A percentile compares a stretch with the other conserved stretches of the same genome.
Evolutionary conservation across 2,888 invertebrate species (phyloP).

Genomic region (Drosophila incognita): DNA sequence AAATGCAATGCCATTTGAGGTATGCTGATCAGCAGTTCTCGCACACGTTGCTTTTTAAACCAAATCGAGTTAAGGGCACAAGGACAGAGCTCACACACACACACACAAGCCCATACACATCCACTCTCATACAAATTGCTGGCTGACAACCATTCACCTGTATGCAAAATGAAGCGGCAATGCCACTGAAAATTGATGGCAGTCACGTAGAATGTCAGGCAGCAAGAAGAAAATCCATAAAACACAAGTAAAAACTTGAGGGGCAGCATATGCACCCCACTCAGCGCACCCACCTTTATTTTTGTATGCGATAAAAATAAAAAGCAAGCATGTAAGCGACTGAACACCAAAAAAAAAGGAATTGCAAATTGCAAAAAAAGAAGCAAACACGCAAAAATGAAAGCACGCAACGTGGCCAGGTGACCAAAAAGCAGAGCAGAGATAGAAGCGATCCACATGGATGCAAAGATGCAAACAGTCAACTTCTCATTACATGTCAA

Average conservation of each 20-base stretch:
- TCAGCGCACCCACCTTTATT: background rate
- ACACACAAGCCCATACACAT: conserved; percentile 1
- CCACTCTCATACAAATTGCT: background rate
- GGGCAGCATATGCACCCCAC: conserved; percentile 43
- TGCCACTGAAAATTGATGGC: conserved; percentile 80
- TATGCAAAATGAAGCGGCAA: conserved; percentile 81
- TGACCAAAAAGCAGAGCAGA: conserved; percentile 24
- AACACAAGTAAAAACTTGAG: conserved; percentile 58
- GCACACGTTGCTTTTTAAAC: conserved; percentile 70
- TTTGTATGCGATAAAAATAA: conserved; percentile 66
- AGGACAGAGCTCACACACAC: conserved; percentile 50
- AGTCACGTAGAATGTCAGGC: conserved; percentile 75
- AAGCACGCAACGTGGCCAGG: conserved; percentile 36
- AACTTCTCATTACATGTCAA: conserved; percentile 67
- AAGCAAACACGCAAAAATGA: conserved; percentile 36
- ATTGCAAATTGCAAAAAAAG: conserved; percentile 9
- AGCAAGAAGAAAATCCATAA: conserved; percentile 69
- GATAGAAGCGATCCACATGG: conserved; percentile 16
- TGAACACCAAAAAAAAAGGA: conserved; percentile 31
- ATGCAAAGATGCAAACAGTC: conserved; percentile 56
- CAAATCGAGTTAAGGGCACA: conserved; percentile 77
- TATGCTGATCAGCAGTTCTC: conserved; percentile 72
- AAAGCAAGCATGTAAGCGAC: conserved; percentile 36
- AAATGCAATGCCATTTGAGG: conserved; percentile 67
- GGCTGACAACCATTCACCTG: conserved; percentile 62